phyloP scores from a whole-genome alignment of 1,140 invertebrate genomes.

The Ericerus pela region DNA sequence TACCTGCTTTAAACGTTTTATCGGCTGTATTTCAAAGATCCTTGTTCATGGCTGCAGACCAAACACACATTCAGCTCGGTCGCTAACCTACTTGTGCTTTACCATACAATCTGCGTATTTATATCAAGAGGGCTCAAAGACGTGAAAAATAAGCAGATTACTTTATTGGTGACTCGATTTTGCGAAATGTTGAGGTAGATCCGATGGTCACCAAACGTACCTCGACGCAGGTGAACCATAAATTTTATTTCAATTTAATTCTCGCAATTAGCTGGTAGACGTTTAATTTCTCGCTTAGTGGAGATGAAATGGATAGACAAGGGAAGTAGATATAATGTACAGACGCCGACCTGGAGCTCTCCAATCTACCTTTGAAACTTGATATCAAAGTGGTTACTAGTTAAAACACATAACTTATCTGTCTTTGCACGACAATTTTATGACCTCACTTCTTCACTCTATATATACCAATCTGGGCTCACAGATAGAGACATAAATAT shows the following conservation, averaged over 20 bases:
- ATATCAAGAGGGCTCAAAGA: too few relatives aligned
- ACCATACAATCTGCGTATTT: too few relatives aligned
- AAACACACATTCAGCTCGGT: too few relatives aligned
- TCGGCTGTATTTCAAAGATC: too few relatives aligned
- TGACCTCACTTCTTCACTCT: constrained; percentile 5
- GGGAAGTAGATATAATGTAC: too few relatives aligned
- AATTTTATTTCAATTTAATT: constrained; percentile 12
- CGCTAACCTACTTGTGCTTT: too few relatives aligned
- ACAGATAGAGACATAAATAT: constrained; percentile 10
- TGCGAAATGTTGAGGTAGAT: background rate
- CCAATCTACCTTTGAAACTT: constrained; percentile 2
- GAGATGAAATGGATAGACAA: constrained; percentile 11
- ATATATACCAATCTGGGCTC: constrained; percentile 4
- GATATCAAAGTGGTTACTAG: constrained; percentile 12
- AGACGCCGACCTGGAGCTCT: constrained; percentile 6
- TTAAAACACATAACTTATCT: constrained; percentile 10
- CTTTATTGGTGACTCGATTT: constrained; percentile 4
- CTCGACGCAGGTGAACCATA: constrained; percentile 6
- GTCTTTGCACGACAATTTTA: constrained; percentile 12
- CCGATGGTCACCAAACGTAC: background rate
- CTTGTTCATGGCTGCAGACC: too few relatives aligned
- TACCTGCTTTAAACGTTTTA: too few relatives aligned
- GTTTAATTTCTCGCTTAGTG: constrained; percentile 8
- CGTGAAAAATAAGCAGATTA: background rate
- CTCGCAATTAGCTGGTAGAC: constrained; percentile 7